phyloP scores from a whole-genome alignment of 2,113 vertebrate species.

The Ursus arctos region DNA sequence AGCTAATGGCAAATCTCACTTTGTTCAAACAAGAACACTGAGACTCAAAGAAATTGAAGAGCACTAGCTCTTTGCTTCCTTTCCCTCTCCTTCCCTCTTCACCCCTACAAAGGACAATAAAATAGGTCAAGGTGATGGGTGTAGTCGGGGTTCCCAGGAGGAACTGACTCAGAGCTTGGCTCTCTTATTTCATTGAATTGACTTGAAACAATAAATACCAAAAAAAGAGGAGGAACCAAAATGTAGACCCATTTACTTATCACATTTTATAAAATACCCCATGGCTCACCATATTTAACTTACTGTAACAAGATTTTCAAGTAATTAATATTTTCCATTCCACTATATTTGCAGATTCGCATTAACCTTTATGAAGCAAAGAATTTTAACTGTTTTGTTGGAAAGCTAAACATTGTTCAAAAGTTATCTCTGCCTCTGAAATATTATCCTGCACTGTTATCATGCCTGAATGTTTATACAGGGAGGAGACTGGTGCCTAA shows the following conservation, averaged over 20 bases:
- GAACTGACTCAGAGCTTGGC: not conserved
- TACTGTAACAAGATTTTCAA: slow-evolving; percentile 44
- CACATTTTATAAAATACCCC: slow-evolving; percentile 37
- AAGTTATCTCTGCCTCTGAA: slow-evolving; percentile 76
- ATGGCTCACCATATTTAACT: not conserved
- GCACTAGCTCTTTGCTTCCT: not conserved
- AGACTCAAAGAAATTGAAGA: not conserved
- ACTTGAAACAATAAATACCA: slow-evolving; percentile 66
- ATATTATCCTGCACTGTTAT: slow-evolving; percentile 71
- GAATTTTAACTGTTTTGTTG: slow-evolving; percentile 62
- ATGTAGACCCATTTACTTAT: slow-evolving; percentile 26
- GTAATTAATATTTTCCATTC: slow-evolving; percentile 67
- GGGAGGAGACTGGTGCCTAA: slow-evolving; percentile 29
- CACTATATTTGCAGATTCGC: not conserved
- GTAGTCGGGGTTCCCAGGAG: not conserved
- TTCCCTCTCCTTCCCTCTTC: not conserved
- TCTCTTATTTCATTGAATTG: slow-evolving; percentile 50
- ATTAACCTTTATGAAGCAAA: slow-evolving; percentile 61
- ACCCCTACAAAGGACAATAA: not conserved
- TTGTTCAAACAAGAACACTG: not conserved
- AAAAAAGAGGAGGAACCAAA: not conserved
- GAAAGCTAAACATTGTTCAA: slow-evolving; percentile 71
- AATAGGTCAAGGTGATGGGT: not conserved
- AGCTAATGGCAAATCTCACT: not conserved
- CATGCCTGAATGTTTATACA: slow-evolving; percentile 62